These are phyloP conservation scores for Urosaurus nigricauda DNA, from an alignment of 2,797 vertebrate species.

Conservation along the genomic window DNA sequence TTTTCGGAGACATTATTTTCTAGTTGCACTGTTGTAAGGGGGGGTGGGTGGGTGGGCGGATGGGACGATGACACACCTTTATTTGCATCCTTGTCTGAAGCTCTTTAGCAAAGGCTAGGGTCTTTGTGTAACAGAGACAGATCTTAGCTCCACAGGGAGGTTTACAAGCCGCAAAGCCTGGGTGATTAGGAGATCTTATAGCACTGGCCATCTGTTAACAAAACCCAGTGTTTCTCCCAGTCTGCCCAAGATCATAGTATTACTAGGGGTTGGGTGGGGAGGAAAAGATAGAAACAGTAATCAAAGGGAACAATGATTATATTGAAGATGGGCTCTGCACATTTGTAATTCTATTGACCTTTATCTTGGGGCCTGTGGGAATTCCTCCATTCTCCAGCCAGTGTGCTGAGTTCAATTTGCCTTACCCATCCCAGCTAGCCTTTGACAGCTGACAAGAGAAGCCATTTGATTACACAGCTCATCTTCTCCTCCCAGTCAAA, in stretches of 20 bases:
- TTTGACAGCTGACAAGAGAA: slow-evolving; percentile 36
- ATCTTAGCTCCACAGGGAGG: slow-evolving; percentile 33
- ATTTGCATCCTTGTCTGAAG: not conserved
- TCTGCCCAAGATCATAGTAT: slow-evolving; percentile 27
- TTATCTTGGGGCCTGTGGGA: slow-evolving; percentile 40
- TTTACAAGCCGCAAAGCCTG: slow-evolving; percentile 10
- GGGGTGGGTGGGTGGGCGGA: too few species aligned
- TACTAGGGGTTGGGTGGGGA: not conserved
- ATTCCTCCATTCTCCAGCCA: slow-evolving; percentile 34
- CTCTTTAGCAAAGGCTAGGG: not conserved
- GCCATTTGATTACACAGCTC: slow-evolving; percentile 38
- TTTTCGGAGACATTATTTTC: not conserved
- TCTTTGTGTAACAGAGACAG: slow-evolving; percentile 30
- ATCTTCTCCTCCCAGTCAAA: slow-evolving; percentile 19
- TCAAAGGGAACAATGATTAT: slow-evolving; percentile 42
- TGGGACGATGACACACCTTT: too few species aligned
- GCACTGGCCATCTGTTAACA: slow-evolving; percentile 37
- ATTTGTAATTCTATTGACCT: slow-evolving; percentile 32
- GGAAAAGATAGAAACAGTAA: slow-evolving; percentile 25
- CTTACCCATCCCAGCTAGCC: not conserved
- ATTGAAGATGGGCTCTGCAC: slow-evolving; percentile 22
- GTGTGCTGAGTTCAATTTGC: slow-evolving; percentile 6
- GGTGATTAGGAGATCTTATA: slow-evolving; percentile 32
- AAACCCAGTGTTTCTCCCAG: not conserved
- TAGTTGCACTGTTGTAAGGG: not conserved